A percentile compares a stretch with the other conserved stretches of the same genome.
phyloP scores from a whole-genome alignment of 1,140 invertebrate genomes.

The Drosophila orena region DNA sequence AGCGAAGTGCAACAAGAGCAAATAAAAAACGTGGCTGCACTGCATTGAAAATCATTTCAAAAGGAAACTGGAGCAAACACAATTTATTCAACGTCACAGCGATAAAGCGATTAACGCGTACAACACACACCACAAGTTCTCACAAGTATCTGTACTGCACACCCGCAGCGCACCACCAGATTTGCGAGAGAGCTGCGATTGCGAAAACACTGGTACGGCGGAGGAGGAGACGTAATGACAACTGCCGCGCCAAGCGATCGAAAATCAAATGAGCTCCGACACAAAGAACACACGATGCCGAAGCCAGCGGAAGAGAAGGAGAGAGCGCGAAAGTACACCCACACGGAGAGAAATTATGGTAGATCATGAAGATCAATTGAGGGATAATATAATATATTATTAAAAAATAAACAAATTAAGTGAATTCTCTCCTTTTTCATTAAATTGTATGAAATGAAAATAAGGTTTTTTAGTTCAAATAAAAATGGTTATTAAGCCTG shows the following conservation, averaged over 20 bases:
- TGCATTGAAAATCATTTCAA: constrained; percentile 30
- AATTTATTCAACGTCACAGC: constrained; percentile 64
- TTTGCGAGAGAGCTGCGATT: constrained; percentile 13
- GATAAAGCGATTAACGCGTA: constrained; percentile 62
- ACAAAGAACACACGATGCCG: constrained; percentile 8
- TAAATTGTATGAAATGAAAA: no score
- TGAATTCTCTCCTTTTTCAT: no score
- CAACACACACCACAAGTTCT: constrained; percentile 20
- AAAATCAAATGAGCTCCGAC: constrained; percentile 14
- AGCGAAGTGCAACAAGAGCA: constrained; percentile 21
- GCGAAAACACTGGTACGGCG: constrained; percentile 43
- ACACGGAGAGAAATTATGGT: background rate
- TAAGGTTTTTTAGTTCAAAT: no score
- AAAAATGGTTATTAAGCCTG: no score
- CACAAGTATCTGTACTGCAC: constrained; percentile 1
- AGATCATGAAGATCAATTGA: background rate
- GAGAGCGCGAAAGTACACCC: background rate
- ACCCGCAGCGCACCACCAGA: constrained; percentile 29
- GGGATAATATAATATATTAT: background rate
- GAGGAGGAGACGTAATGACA: constrained; percentile 10
- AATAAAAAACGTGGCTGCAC: constrained; percentile 39
- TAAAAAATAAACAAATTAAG: no score
- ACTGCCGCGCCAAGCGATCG: constrained; percentile 13
- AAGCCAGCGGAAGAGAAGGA: constrained; percentile 1
- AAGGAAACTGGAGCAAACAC: constrained; percentile 66